Evolutionary conservation across 2,888 invertebrate species (phyloP).

Genomic region (Lypha dubia): DNA sequence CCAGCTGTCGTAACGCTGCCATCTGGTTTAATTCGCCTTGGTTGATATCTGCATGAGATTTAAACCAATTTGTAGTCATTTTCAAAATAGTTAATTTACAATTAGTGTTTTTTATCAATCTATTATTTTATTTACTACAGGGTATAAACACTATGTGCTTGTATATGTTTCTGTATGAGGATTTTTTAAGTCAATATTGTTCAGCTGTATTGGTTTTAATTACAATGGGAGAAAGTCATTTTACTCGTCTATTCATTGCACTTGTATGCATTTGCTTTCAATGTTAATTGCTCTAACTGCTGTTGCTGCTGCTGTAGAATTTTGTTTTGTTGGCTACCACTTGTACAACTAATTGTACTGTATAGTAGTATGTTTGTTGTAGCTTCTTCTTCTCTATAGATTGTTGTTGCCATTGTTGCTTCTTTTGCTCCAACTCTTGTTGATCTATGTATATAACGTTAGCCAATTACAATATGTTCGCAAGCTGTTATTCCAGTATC

Average conservation of each 20-base stretch:
- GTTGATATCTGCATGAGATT: no score
- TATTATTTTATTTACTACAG: no score
- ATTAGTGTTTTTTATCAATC: no score
- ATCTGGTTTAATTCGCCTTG: no score
- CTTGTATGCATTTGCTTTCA: conserved; percentile 47
- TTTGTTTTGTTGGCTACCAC: conserved; percentile 23
- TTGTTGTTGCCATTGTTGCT: conserved; percentile 26
- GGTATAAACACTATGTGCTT: no score
- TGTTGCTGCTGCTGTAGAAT: conserved; percentile 38
- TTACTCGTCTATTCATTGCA: conserved; percentile 68
- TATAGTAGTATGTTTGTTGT: conserved; percentile 2
- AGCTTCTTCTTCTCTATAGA: neutral
- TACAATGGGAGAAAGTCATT: conserved; percentile 69
- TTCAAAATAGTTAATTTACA: no score
- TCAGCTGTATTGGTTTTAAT: conserved; percentile 70
- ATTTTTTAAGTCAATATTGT: conserved; percentile 51
- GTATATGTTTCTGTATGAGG: neutral
- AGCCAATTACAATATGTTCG: conserved; percentile 67
- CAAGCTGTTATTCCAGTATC: conserved; percentile 21
- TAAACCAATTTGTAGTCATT: no score
- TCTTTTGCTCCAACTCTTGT: conserved; percentile 41
- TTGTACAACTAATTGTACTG: conserved; percentile 41
- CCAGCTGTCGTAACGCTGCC: no score
- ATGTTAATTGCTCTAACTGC: conserved; percentile 67
- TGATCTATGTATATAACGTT: conserved; percentile 45